Conservation (phyloP, 2,113 vertebrate species). For the Cheilinus undulatus region DNA sequence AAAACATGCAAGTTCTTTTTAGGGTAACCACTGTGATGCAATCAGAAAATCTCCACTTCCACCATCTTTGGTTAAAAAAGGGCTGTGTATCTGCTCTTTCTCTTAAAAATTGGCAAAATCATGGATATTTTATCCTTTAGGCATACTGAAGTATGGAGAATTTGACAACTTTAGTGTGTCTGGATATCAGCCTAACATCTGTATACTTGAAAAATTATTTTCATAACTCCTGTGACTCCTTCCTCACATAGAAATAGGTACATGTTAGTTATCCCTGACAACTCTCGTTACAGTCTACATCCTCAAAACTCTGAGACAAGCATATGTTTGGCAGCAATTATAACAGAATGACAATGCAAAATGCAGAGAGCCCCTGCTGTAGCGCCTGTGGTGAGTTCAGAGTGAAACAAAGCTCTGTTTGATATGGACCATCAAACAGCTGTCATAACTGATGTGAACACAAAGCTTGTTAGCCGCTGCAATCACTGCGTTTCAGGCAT, state of each 20-base stretch:
- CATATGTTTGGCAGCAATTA: not conserved
- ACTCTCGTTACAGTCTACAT: not conserved
- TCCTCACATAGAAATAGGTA: too few relatives aligned
- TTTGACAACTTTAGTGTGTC: not conserved
- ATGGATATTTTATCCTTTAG: too few relatives aligned
- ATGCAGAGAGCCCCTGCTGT: not conserved
- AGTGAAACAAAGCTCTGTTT: not conserved
- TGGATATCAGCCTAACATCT: not conserved
- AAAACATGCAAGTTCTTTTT: too few relatives aligned
- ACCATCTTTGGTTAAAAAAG: too few relatives aligned
- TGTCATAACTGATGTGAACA: not conserved
- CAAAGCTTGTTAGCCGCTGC: not conserved
- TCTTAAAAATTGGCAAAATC: too few relatives aligned
- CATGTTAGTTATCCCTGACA: not conserved
- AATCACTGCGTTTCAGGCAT: not conserved
- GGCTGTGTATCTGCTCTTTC: too few relatives aligned
- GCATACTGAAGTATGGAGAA: too few relatives aligned
- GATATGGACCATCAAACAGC: not conserved
- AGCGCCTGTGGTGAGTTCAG: not conserved
- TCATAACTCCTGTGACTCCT: not conserved
- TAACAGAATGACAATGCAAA: not conserved
- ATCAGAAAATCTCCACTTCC: too few relatives aligned
- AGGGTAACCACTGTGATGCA: too few relatives aligned
- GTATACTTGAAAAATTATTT: not conserved
- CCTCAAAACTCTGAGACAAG: not conserved